Conservation (phyloP, 2,113 vertebrate genomes). For the Chinchilla lanigera region DNA sequence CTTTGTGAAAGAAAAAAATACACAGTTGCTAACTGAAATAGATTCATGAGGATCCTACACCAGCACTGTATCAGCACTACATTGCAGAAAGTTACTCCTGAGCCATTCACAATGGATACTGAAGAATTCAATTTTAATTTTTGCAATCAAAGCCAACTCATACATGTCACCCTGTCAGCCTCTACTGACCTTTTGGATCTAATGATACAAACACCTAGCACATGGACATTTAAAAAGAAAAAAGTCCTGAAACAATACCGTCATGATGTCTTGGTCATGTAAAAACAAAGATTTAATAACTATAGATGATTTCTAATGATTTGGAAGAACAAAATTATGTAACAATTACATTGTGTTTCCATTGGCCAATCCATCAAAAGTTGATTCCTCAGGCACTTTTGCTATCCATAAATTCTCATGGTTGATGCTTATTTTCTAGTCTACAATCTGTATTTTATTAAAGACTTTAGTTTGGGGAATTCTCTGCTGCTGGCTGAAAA, state of each 20-base stretch:
- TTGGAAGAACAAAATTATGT: constrained; percentile 33
- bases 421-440: background rate
- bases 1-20: background rate
- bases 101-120: background rate
- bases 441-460: constrained; percentile 73
- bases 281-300: constrained; percentile 25
- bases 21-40: constrained; percentile 42
- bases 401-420: constrained; percentile 53
- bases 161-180: background rate
- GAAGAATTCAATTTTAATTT: constrained; percentile 42
- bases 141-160: background rate
- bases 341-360: constrained; percentile 44
- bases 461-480: constrained; percentile 58
- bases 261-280: background rate
- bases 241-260: background rate
- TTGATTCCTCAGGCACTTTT: constrained; percentile 40
- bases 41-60: background rate
- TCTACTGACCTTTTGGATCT: background rate
- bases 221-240: background rate
- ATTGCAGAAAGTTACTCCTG: background rate
- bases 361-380: constrained; percentile 28
- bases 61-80: background rate
- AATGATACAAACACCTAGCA: background rate
- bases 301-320: background rate
- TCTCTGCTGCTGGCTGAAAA: constrained; percentile 65